phyloP scores from a whole-genome alignment of 2,797 vertebrate species.

The Helostoma temminkii region DNA sequence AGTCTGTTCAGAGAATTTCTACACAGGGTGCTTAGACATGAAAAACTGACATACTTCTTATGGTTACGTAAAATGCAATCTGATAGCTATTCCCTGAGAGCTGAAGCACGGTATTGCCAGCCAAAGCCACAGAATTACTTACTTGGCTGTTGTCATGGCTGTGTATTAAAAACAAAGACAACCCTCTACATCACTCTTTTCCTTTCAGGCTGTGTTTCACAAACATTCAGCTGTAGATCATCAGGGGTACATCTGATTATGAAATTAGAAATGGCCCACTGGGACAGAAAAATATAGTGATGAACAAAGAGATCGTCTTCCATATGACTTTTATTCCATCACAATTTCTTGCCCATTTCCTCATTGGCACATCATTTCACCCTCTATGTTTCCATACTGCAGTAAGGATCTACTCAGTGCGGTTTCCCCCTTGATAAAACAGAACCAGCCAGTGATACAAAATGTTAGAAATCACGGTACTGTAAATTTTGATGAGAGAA shows the following conservation, averaged over 20 bases:
- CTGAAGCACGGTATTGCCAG: constrained; percentile 28
- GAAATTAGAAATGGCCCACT: constrained; percentile 35
- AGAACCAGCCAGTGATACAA: constrained; percentile 28
- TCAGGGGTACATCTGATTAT: constrained; percentile 50
- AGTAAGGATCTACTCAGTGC: constrained; percentile 13
- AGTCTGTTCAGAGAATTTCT: constrained; percentile 31
- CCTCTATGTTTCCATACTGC: neutral
- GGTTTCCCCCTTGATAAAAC: constrained; percentile 26
- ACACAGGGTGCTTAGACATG: constrained; percentile 21
- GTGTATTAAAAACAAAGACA: constrained; percentile 60
- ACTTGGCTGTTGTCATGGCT: constrained; percentile 65
- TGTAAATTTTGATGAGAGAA: constrained; percentile 48
- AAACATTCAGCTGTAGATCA: constrained; percentile 61
- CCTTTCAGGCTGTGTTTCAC: constrained; percentile 26
- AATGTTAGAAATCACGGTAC: constrained; percentile 36
- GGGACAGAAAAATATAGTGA: constrained; percentile 15
- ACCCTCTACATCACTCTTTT: constrained; percentile 16
- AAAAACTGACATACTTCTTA: constrained; percentile 48
- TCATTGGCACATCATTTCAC: neutral
- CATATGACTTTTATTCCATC: neutral
- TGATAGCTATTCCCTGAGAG: constrained; percentile 46
- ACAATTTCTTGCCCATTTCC: neutral
- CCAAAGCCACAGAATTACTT: constrained; percentile 59
- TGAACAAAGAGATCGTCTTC: neutral
- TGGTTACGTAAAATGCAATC: constrained; percentile 51